A percentile compares a stretch with the other conserved stretches of the same genome.
Evolutionary conservation across 2,113 vertebrate species (phyloP).

Genomic region (Saimiri boliviensis): DNA sequence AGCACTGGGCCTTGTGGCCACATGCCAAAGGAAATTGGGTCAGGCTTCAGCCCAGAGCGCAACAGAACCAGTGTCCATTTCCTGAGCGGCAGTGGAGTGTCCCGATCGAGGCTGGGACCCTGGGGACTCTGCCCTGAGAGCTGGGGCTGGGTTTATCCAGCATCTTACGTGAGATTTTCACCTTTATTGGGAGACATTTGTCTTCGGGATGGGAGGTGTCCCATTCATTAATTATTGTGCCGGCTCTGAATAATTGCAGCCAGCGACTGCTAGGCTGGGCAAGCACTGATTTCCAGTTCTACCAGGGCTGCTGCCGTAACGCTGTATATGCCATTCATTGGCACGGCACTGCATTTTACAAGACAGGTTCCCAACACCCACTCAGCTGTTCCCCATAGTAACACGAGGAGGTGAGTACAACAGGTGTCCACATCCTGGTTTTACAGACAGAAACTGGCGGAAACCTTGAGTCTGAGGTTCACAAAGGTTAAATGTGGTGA

Average conservation of each 20-base stretch:
- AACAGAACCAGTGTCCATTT: background rate
- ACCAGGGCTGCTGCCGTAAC: fast-evolving
- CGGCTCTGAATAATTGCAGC: background rate
- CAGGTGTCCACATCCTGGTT: background rate
- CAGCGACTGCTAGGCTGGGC: background rate
- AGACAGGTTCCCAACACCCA: fast-evolving
- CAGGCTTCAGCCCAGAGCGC: background rate
- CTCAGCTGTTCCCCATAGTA: too few species aligned
- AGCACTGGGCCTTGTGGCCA: background rate
- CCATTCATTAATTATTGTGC: background rate
- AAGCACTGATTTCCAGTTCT: background rate
- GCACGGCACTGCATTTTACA: background rate
- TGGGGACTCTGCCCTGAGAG: too few species aligned
- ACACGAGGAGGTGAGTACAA: fast-evolving
- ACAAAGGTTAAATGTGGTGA: background rate
- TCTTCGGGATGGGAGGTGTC: background rate
- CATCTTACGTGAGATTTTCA: background rate
- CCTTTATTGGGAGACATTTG: background rate
- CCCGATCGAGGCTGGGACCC: too few species aligned
- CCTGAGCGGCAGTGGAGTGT: background rate
- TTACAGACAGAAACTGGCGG: background rate
- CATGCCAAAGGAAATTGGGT: fast-evolving
- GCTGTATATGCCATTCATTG: fast-evolving
- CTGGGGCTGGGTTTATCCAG: too few species aligned
- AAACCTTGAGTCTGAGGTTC: background rate